Percentiles rank a stretch among this genome's conserved stretches.
These are phyloP conservation scores for Morinoia aosen DNA, from an alignment of 2,888 invertebrate species.

Conservation along the genomic window DNA sequence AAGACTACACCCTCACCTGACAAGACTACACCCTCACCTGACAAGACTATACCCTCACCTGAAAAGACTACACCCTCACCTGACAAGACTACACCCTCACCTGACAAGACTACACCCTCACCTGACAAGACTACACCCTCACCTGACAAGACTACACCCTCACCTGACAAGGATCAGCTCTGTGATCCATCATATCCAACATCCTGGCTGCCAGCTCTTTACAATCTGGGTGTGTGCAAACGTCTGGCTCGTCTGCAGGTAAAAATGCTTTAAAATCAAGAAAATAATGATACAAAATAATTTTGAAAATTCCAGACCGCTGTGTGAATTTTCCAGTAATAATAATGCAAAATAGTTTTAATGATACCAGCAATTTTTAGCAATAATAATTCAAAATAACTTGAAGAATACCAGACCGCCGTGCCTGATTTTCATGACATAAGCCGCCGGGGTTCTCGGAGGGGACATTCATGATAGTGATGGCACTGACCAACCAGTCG, in stretches of 20 bases:
- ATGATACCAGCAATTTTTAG: background rate
- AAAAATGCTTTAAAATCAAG: background rate
- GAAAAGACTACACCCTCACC: no score
- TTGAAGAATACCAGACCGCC: no score
- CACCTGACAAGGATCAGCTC: constrained; percentile 58
- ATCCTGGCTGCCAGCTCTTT: constrained; percentile 58
- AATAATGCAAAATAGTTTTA: background rate
- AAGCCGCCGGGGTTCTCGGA: background rate
- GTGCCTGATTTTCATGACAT: no score
- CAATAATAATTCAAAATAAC: background rate
- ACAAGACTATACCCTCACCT: no score
- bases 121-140: no score
- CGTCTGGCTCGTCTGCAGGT: background rate
- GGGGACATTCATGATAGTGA: background rate
- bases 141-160: background rate
- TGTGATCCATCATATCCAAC: constrained; percentile 60
- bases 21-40: no score
- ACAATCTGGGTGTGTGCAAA: constrained; percentile 57
- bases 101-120: no score
- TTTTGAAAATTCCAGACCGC: no score
- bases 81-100: no score
- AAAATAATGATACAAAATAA: no score
- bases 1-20: no score
- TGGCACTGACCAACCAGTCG: background rate
- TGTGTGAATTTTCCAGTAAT: no score